These are phyloP conservation scores for Cephus sareptanus DNA, from an alignment of 2,888 invertebrate genomes.

Conservation along the genomic window DNA sequence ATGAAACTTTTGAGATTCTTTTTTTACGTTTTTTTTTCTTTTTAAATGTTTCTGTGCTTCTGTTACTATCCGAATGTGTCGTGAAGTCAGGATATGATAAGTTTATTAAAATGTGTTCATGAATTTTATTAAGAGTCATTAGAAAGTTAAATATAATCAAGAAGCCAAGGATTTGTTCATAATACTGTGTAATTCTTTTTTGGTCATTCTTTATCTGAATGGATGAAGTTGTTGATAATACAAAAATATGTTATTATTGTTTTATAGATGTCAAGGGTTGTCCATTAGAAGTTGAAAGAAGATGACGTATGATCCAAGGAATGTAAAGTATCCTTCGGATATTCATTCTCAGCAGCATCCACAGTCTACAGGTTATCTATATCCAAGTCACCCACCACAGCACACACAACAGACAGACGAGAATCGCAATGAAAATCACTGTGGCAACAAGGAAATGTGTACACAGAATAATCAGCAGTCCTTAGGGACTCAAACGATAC, in stretches of 20 bases:
- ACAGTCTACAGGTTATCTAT: constrained; percentile 44
- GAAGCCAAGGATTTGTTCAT: neutral
- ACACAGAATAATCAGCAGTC: constrained; percentile 49
- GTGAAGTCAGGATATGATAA: neutral
- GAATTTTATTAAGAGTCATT: neutral
- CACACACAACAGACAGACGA: constrained; percentile 53
- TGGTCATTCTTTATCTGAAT: neutral
- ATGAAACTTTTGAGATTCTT: neutral
- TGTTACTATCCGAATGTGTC: neutral
- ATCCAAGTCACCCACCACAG: constrained; percentile 40
- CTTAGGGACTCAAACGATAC: constrained; percentile 54
- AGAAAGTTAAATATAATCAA: neutral
- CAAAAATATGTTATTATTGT: neutral
- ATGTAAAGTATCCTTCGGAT: constrained; percentile 52
- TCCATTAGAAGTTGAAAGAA: constrained; percentile 13
- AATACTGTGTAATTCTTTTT: neutral
- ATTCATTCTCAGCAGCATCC: constrained; percentile 43
- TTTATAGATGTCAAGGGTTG: neutral
- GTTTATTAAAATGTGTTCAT: neutral
- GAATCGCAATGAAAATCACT: constrained; percentile 59
- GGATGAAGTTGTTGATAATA: neutral
- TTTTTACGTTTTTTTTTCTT: neutral
- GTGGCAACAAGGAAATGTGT: constrained; percentile 55
- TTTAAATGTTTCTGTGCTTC: neutral
- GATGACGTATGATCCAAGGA: constrained; percentile 59